These are phyloP conservation scores for Blastobasis lacticolella DNA, from an alignment of 2,888 invertebrate species.

Conservation along the genomic window DNA sequence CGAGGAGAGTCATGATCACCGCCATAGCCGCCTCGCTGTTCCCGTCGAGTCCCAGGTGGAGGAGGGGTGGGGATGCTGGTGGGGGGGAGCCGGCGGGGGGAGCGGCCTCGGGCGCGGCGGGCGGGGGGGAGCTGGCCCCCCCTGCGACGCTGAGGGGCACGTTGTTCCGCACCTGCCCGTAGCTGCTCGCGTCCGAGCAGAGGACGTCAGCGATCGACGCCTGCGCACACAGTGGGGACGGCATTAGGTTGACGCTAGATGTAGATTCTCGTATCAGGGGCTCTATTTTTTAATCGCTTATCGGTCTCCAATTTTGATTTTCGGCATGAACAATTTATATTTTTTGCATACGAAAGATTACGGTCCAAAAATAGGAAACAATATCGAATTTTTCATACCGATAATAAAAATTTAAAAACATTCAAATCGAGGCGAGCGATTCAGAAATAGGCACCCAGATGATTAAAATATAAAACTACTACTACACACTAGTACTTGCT, in stretches of 20 bases:
- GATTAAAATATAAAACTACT: too few species aligned
- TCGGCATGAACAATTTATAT: too few species aligned
- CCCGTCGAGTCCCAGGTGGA: slow-evolving; percentile 73
- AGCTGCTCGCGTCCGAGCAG: slow-evolving; percentile 25
- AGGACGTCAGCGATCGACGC: slow-evolving; percentile 40
- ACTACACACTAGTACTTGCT: too few species aligned
- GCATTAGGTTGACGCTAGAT: slow-evolving; percentile 16
- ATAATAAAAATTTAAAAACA: too few species aligned
- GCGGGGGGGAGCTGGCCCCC: slow-evolving; percentile 19
- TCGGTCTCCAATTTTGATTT: too few species aligned
- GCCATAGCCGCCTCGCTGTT: slow-evolving; percentile 94
- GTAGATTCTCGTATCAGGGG: too few species aligned
- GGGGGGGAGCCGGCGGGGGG: slow-evolving; percentile 19
- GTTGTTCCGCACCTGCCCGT: slow-evolving; percentile 45
- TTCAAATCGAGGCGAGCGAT: too few species aligned
- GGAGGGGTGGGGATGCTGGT: slow-evolving; percentile 35
- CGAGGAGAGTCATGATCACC: slow-evolving; percentile 91
- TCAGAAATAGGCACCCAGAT: too few species aligned
- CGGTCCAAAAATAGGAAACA: too few species aligned
- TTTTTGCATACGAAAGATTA: too few species aligned
- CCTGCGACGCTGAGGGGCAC: slow-evolving; percentile 41
- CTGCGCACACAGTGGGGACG: slow-evolving; percentile 22
- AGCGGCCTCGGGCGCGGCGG: slow-evolving; percentile 23
- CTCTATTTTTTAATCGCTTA: too few species aligned
- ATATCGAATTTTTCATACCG: too few species aligned